Conservation (phyloP, 2,113 vertebrate species). For the Reinhardtius hippoglossoides region DNA sequence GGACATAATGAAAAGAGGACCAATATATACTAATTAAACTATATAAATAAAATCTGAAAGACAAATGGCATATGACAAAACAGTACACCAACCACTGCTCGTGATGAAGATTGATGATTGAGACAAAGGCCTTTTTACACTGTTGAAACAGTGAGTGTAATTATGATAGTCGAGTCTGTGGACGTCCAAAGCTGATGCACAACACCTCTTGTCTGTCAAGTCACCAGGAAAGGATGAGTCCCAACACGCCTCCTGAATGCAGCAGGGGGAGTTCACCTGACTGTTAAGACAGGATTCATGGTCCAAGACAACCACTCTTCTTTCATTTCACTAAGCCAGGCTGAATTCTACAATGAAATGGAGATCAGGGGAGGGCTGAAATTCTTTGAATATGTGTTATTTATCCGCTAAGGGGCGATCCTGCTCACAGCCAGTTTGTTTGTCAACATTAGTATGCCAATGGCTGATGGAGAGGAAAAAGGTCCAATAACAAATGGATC, state of each 20-base stretch:
- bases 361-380: conserved; percentile 3
- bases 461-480: conserved; percentile 24
- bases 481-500: not conserved
- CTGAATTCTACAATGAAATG: conserved; percentile 35
- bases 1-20: too few relatives aligned
- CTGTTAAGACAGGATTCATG: conserved; percentile 49
- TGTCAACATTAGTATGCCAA: conserved; percentile 27
- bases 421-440: conserved; percentile 17
- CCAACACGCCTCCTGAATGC: conserved; percentile 42
- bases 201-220: conserved; percentile 9
- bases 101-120: not conserved
- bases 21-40: too few relatives aligned
- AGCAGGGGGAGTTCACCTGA: conserved; percentile 24
- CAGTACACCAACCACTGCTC: not conserved
- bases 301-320: conserved; percentile 37
- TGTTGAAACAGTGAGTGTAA: not conserved
- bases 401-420: conserved; percentile 33
- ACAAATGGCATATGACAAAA: too few relatives aligned
- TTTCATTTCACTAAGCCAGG: conserved; percentile 33
- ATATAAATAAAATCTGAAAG: not conserved
- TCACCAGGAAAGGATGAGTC: conserved; percentile 43
- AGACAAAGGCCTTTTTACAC: conserved; percentile 2
- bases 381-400: conserved; percentile 52
- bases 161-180: conserved; percentile 5
- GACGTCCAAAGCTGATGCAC: conserved; percentile 24